Conservation (phyloP, 2,888 invertebrate species). For the Heliconius sara region DNA sequence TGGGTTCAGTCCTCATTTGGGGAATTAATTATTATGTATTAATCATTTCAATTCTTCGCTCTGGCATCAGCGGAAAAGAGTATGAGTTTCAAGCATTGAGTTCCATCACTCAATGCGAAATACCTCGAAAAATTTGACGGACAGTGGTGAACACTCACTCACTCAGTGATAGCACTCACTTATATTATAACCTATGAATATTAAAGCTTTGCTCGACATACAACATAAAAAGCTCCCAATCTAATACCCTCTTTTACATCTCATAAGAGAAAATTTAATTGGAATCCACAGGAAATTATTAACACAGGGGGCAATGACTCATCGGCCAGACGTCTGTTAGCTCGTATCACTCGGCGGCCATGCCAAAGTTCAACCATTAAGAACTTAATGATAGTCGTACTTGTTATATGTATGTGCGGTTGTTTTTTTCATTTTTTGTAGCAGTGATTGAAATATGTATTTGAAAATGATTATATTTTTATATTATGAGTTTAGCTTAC, state of each 20-base stretch:
- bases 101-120: no score
- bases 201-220: neutral
- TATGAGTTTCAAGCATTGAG: no score
- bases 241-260: slow-evolving; percentile 14
- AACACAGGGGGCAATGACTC: slow-evolving; percentile 55
- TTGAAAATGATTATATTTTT: neutral
- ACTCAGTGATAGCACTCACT: no score
- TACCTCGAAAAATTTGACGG: no score
- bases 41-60: no score
- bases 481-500: neutral
- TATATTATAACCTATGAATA: no score
- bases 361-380: slow-evolving; percentile 48
- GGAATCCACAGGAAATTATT: slow-evolving; percentile 56
- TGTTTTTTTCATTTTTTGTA: slow-evolving; percentile 2
- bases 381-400: slow-evolving; percentile 29
- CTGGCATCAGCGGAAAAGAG: no score
- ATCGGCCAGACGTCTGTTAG: slow-evolving; percentile 44
- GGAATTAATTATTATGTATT: no score
- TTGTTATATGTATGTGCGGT: slow-evolving; percentile 1
- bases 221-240: neutral
- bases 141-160: no score
- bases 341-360: slow-evolving; percentile 32
- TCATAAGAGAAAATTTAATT: slow-evolving; percentile 41
- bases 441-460: slow-evolving; percentile 2
- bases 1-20: no score